Base-by-base conservation (phyloP, 2,888 invertebrate genomes). In the Drosophila engyochracea region DNA sequence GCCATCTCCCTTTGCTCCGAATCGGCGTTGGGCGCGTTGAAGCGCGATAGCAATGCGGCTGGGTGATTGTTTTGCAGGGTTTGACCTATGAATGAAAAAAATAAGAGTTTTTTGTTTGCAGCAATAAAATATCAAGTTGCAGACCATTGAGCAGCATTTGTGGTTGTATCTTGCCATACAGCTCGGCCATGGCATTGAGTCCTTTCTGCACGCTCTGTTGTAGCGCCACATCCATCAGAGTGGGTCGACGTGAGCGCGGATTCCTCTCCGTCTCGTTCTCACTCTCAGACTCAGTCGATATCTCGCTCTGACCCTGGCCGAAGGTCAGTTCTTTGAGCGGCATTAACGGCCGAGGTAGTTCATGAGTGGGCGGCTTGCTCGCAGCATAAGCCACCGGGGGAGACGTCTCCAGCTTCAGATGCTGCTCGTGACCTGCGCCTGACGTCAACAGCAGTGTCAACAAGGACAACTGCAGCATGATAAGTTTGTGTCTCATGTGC, bases 181-280 rank as follows among this genome's bases (percentile, higher is more conserved):
- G 85, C 69, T 92, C 90, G 28, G 88, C 81, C 93, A 94, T 93
- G 47, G 93, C 93, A 74, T 91, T 89, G 14, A 93, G 76, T 60
- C 94, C 94, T 79, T 93, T 91, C 22, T 89, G 87, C 37, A 93
- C 94, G 28, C 94, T 93, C 31, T 87, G 83, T 76, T 93, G 92
- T 70, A 93, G 67, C 10, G 93, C 93, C 54, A 92, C 79, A 77
- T 92, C 93, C 74, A 93, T 90, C 55, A 92, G 74, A 1, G 91
- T 88, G 22, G 88, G 91, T 22, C 89, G 91, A 7, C 86, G 87
- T 4, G 92, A 91, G 41, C 88, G 90, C 16, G 79, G 67, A 33
- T 71, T 72, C 53, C 80, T 41, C 28, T 41, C n/a, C 1, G 4
- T 39, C 6, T 19, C 35, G 5, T 19, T 37, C 54, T 10, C 33